Conservation (phyloP, 2,888 invertebrate species). For the Dryobotodes eremita region DNA sequence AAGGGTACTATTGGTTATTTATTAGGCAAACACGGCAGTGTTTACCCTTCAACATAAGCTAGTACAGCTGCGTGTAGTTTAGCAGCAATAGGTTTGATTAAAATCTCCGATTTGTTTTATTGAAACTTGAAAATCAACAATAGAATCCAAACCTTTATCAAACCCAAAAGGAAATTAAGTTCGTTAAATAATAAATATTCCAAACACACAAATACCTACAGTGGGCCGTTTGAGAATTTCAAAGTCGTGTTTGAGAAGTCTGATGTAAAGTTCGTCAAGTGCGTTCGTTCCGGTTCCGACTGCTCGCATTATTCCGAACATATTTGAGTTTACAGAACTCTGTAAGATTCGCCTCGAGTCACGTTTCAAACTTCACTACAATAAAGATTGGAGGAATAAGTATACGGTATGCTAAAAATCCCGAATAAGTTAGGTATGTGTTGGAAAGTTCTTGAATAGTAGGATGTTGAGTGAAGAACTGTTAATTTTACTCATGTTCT, state of each 20-base stretch:
- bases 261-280: conserved; percentile 46
- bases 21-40: too few species aligned
- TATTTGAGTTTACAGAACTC: conserved; percentile 61
- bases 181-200: conserved; percentile 32
- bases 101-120: too few species aligned
- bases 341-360: conserved; percentile 40
- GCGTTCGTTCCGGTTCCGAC: conserved; percentile 34
- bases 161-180: conserved; percentile 27
- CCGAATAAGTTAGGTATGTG: conserved; percentile 8
- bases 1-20: too few species aligned
- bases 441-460: not conserved
- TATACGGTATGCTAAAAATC: conserved; percentile 27
- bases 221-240: conserved; percentile 38
- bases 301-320: conserved; percentile 58
- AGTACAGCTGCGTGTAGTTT: too few species aligned
- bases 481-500: not conserved
- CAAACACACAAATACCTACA: conserved; percentile 24
- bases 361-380: conserved; percentile 55
- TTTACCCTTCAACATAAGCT: not conserved
- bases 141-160: not conserved
- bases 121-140: not conserved
- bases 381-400: conserved; percentile 46
- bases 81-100: too few species aligned
- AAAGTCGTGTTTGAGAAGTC: conserved; percentile 42
- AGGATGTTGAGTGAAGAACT: not conserved